Conservation (phyloP, 1,140 invertebrate species). For the Conopomorpha cramerella region DNA sequence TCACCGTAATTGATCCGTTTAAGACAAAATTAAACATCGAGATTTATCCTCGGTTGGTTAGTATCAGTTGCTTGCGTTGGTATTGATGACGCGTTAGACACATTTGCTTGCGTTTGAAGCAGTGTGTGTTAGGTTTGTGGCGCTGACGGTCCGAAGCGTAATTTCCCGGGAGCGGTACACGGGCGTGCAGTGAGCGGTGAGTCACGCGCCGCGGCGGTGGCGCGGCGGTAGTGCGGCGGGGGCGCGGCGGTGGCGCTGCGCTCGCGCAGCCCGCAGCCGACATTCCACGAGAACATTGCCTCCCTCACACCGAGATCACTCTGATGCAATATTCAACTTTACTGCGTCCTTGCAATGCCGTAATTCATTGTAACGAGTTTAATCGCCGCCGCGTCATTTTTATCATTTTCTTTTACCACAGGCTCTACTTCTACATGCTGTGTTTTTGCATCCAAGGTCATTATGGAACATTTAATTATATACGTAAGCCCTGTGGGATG, state of each 20-base stretch:
- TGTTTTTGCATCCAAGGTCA: slow-evolving; percentile 32
- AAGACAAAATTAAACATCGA: too few species aligned
- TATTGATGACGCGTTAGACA: too few species aligned
- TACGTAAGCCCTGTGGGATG: slow-evolving; percentile 19
- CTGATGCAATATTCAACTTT: slow-evolving; percentile 60
- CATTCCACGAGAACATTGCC: slow-evolving; percentile 53
- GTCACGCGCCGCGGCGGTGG: slow-evolving; percentile 4
- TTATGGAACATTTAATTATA: slow-evolving; percentile 38
- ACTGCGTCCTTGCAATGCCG: slow-evolving; percentile 59
- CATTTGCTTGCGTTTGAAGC: too few species aligned
- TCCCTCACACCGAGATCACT: slow-evolving; percentile 32
- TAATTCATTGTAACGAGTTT: slow-evolving; percentile 55
- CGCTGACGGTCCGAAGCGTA: too few species aligned
- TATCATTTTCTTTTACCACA: slow-evolving; percentile 35
- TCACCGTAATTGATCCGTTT: too few species aligned
- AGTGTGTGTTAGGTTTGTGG: too few species aligned
- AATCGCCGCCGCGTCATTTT: slow-evolving; percentile 38
- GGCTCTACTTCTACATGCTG: slow-evolving; percentile 22
- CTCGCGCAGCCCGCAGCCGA: slow-evolving; percentile 16
- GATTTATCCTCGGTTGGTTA: too few species aligned
- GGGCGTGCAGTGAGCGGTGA: slow-evolving; percentile 14
- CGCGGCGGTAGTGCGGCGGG: slow-evolving; percentile 14
- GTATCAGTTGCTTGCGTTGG: too few species aligned
- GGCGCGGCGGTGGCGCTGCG: slow-evolving; percentile 15
- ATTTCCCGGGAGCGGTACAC: slow-evolving; percentile 17